Base-by-base conservation (phyloP, 2,797 vertebrate genomes). In the Sorex maritimensis region DNA sequence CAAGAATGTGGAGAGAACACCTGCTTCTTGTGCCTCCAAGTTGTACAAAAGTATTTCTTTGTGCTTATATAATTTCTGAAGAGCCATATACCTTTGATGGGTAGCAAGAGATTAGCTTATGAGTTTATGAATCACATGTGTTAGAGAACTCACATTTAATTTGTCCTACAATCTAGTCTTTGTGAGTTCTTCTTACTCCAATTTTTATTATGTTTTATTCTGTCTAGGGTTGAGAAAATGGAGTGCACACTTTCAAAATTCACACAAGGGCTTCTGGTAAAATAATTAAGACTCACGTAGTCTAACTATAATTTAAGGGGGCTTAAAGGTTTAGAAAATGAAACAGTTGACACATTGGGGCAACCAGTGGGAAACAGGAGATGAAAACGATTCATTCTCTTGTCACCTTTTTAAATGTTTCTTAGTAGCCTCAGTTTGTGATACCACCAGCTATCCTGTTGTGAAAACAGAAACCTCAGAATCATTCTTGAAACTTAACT, bases 281-380 rank as follows among this genome's bases (percentile, higher is more conserved):
- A 77, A 44, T 74, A 41, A 67, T 2, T 41, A 58, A 13, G 68
- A 17, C 19, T 41, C 30, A 19, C 41, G 34, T 21, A 58, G 5
- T 30, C n/a, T 6, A 65, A 58, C 44, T 52, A 52, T 55, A 13
- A 34, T n/a, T 81, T 13, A 79, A 86, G 30, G 24, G 11, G 2
- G 2, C 3, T 17, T 26, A 34, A 3, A 34, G 28, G 46, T 46
- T 61, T 58, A 34, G 69, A 58, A 68, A 67, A 46, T 2, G 1
- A 34, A 34, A 30, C 3, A 9, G 26, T 7, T 1, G 26, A 44
- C 19, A 41, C 24, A 6, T 1, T 1, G 3, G 28, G 1, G 0
- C 24, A 38, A 41, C 2, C 44, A 9, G 1, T 6, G 0, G 5
- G 41, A 71, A 26, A 71, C 4, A 82, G 19, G 13, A n/a, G 44